phyloP scores from a whole-genome alignment of 2,888 invertebrate genomes.

The Platypus cylindrus region DNA sequence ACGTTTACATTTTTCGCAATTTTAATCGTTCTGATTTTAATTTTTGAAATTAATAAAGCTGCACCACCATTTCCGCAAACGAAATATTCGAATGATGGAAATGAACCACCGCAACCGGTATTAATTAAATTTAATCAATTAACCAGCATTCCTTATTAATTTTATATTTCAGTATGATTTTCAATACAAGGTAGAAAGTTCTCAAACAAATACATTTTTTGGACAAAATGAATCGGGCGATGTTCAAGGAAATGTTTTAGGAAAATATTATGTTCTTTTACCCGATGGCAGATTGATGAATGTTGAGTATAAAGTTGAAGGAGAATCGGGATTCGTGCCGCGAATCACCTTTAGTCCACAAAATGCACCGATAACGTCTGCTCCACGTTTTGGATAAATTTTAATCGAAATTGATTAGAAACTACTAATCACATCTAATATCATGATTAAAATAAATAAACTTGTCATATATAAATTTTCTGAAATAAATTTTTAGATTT shows the following conservation, averaged over 20 bases:
- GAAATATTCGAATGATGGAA: slow-evolving; percentile 5
- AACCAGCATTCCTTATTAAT: not conserved
- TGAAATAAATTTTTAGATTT: no score
- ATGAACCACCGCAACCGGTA: slow-evolving; percentile 14
- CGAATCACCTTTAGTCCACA: slow-evolving; percentile 45
- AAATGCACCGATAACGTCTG: slow-evolving; percentile 8
- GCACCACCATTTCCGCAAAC: slow-evolving; percentile 12
- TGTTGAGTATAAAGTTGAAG: slow-evolving; percentile 58
- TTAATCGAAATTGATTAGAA: no score
- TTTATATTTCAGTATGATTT: slow-evolving; percentile 49
- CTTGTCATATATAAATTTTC: no score
- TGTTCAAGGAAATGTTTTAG: slow-evolving; percentile 48
- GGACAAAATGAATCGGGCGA: slow-evolving; percentile 57
- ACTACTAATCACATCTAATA: no score
- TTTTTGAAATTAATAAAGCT: slow-evolving; percentile 2
- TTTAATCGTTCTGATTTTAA: not conserved
- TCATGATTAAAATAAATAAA: no score
- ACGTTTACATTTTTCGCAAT: no score
- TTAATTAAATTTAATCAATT: not conserved
- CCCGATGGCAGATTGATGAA: slow-evolving; percentile 63
- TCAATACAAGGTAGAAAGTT: slow-evolving; percentile 61
- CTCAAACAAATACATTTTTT: slow-evolving; percentile 52
- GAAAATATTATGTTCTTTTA: slow-evolving; percentile 53
- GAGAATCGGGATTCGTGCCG: slow-evolving; percentile 59
- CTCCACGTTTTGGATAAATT: slow-evolving; percentile 7